Evolutionary conservation across 2,888 invertebrate species (phyloP).

Genomic region (Monochamus alternatus): DNA sequence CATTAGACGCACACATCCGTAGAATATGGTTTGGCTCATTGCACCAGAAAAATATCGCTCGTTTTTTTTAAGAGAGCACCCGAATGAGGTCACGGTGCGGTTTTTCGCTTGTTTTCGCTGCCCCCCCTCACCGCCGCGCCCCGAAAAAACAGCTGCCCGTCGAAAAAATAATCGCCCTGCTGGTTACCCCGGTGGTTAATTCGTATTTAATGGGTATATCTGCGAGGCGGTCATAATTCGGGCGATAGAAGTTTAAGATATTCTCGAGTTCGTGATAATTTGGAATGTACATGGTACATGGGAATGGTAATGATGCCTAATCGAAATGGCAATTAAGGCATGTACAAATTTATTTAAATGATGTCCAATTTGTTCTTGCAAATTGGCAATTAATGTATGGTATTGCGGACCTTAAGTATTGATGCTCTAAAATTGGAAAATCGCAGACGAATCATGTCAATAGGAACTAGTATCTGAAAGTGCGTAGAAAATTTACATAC

Average conservation of each 20-base stretch:
- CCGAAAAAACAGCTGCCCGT: background rate
- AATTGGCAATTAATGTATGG: background rate
- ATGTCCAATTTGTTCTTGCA: background rate
- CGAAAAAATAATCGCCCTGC: constrained; percentile 9
- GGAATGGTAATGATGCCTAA: background rate
- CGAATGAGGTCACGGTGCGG: constrained; percentile 60
- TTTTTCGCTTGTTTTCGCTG: constrained; percentile 46
- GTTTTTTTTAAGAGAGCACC: constrained; percentile 62
- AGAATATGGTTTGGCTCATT: constrained; percentile 71
- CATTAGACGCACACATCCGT: constrained; percentile 67
- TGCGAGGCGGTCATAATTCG: background rate
- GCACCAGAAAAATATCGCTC: constrained; percentile 68
- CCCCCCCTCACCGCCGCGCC: constrained; percentile 32
- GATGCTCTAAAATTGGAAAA: no score
- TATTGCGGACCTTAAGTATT: no score
- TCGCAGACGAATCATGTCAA: no score
- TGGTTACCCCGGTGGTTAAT: constrained; percentile 10
- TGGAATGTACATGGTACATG: background rate
- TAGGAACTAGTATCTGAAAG: no score
- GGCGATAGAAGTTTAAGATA: constrained; percentile 1
- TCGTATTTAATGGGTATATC: constrained; percentile 19
- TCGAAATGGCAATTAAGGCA: background rate
- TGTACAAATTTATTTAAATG: background rate
- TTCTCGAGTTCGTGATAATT: background rate
- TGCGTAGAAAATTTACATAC: no score